Conservation (phyloP, 1,140 invertebrate species). For the Nasonia vitripennis region DNA sequence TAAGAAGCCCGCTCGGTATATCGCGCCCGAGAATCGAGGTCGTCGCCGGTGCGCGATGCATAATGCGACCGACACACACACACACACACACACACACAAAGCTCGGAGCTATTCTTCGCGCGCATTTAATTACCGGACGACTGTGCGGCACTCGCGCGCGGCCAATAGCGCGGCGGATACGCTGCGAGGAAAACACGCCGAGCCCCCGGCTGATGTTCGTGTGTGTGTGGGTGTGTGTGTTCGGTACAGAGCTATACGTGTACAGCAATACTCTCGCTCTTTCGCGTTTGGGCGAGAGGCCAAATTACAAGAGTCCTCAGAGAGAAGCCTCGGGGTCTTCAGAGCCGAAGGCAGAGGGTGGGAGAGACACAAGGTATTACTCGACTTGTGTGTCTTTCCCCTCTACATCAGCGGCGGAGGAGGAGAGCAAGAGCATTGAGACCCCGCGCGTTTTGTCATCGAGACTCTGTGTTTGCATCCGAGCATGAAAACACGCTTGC, state of each 20-base stretch:
- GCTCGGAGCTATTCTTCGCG: background rate
- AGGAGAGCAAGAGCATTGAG: slow-evolving; percentile 58
- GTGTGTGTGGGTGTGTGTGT: no score
- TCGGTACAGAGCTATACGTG: no score
- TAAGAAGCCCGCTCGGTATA: background rate
- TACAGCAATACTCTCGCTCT: background rate
- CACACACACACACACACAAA: background rate
- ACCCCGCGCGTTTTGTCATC: slow-evolving; percentile 67
- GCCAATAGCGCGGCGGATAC: no score
- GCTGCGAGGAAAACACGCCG: background rate
- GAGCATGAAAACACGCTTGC: slow-evolving; percentile 65
- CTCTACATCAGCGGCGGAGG: background rate
- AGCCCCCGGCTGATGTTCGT: no score
- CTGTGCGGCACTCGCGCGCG: no score
- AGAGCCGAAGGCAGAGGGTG: background rate
- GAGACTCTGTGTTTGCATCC: slow-evolving; percentile 67
- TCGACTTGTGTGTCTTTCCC: slow-evolving; percentile 55
- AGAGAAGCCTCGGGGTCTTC: slow-evolving; percentile 50
- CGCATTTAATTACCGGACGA: no score
- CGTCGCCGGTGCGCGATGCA: background rate
- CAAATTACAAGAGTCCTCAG: slow-evolving; percentile 61
- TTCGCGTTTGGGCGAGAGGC: slow-evolving; percentile 48
- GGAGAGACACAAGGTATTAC: slow-evolving; percentile 58
- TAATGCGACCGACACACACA: slow-evolving; percentile 5
- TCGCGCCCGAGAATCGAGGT: slow-evolving; percentile 27